Conservation (phyloP, 1,140 invertebrate genomes). For the Reticulitermes speratus region DNA sequence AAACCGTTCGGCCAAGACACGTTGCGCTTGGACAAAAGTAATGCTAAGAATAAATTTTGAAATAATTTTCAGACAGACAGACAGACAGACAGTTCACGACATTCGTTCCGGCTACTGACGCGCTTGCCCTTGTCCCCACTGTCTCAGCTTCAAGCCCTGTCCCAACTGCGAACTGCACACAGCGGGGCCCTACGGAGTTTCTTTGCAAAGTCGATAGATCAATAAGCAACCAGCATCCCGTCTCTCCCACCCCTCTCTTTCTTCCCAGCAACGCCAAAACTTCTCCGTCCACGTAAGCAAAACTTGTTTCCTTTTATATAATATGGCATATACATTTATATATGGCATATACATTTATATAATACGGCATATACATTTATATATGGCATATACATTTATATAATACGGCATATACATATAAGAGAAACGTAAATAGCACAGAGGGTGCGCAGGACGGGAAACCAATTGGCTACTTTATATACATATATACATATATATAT, state of each 20-base stretch:
- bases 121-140: background rate
- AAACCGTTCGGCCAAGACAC: too few relatives aligned
- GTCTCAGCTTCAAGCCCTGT: background rate
- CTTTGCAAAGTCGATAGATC: conserved; percentile 18
- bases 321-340: background rate
- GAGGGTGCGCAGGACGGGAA: too few relatives aligned
- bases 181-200: background rate
- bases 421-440: too few relatives aligned
- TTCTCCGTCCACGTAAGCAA: background rate
- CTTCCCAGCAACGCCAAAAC: background rate
- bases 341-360: background rate
- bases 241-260: background rate
- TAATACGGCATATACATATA: background rate
- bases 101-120: background rate
- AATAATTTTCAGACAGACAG: too few relatives aligned
- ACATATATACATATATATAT: too few relatives aligned
- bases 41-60: too few relatives aligned
- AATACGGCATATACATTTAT: background rate
- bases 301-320: background rate
- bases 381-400: background rate
- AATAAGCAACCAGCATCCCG: conserved; percentile 1
- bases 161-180: conserved; percentile 8
- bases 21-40: too few relatives aligned
- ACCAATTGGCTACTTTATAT: too few relatives aligned
- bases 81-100: too few relatives aligned